Conservation (phyloP, 2,113 vertebrate genomes). For the Gopherus flavomarginatus region DNA sequence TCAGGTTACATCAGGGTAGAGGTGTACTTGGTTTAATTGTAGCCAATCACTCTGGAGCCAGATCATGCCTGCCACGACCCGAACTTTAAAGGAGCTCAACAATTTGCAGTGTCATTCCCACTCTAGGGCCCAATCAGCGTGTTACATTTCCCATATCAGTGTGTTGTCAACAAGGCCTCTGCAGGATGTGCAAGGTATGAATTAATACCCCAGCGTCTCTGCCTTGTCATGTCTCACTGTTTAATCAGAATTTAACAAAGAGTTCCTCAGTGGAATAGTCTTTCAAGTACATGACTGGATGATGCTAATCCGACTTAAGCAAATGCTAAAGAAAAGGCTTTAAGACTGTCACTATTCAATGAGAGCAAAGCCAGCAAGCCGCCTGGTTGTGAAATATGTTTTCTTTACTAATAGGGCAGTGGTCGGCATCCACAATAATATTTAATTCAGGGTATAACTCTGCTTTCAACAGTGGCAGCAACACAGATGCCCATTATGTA, state of each 20-base stretch:
- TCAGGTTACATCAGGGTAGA: no score
- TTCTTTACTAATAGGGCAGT: neutral
- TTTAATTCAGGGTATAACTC: neutral
- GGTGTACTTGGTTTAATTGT: neutral
- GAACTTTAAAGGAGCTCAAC: neutral
- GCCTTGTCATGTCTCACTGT: neutral
- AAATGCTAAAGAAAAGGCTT: neutral
- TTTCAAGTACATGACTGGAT: accelerated
- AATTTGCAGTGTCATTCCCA: neutral
- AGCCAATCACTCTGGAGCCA: neutral
- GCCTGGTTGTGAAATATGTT: neutral
- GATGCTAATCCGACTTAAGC: neutral
- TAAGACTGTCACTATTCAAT: accelerated
- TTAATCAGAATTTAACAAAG: neutral
- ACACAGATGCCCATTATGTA: accelerated
- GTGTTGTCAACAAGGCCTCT: neutral
- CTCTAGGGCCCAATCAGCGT: neutral
- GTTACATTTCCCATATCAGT: neutral
- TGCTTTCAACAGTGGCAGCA: neutral
- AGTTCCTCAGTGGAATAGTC: neutral
- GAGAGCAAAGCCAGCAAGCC: neutral
- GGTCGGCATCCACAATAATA: neutral
- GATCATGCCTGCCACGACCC: neutral
- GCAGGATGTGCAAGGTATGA: neutral
- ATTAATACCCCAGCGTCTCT: neutral